A percentile compares a stretch with the other conserved stretches of the same genome.
Evolutionary conservation across 2,797 vertebrate species (phyloP).

Genomic region (Gephyroberyx darwinii): DNA sequence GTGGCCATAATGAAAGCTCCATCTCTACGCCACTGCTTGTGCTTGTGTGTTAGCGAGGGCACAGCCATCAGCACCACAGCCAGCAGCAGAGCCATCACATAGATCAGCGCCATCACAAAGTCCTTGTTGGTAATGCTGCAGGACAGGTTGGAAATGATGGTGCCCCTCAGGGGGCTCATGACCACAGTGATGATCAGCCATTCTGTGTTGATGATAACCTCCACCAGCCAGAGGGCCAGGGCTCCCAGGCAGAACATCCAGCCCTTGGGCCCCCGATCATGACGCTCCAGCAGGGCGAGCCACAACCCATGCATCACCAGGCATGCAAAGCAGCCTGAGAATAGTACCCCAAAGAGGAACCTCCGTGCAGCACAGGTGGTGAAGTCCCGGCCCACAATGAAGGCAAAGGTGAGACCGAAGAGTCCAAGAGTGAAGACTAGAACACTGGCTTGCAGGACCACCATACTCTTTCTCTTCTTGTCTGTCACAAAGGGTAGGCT

Average conservation of each 20-base stretch:
- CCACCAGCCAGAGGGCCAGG: slow-evolving; percentile 85
- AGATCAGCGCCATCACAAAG: slow-evolving; percentile 91
- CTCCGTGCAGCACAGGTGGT: slow-evolving; percentile 87
- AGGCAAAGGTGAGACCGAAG: slow-evolving; percentile 91
- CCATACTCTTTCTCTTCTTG: slow-evolving; percentile 83
- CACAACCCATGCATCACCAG: slow-evolving; percentile 86
- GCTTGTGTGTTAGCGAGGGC: slow-evolving; percentile 81
- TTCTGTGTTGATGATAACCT: slow-evolving; percentile 92
- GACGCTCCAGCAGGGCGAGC: slow-evolving; percentile 83
- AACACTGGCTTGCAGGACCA: slow-evolving; percentile 86
- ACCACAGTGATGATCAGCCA: slow-evolving; percentile 90
- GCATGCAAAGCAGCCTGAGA: slow-evolving; percentile 89
- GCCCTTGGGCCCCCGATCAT: slow-evolving; percentile 78
- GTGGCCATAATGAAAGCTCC: slow-evolving; percentile 85
- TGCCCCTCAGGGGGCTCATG: slow-evolving; percentile 9
- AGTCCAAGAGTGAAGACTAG: slow-evolving; percentile 89
- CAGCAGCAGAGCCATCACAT: slow-evolving; percentile 89
- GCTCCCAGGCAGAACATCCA: slow-evolving; percentile 85
- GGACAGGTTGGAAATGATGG: slow-evolving; percentile 44
- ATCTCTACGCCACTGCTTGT: slow-evolving; percentile 84
- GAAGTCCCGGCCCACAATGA: slow-evolving; percentile 85
- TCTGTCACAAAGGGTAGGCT: slow-evolving; percentile 87
- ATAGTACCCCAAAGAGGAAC: slow-evolving; percentile 92
- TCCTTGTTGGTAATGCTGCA: slow-evolving; percentile 85
- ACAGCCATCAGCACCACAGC: slow-evolving; percentile 79